Evolutionary conservation across 2,113 vertebrate species (phyloP).

Genomic region (Spea bombifrons): DNA sequence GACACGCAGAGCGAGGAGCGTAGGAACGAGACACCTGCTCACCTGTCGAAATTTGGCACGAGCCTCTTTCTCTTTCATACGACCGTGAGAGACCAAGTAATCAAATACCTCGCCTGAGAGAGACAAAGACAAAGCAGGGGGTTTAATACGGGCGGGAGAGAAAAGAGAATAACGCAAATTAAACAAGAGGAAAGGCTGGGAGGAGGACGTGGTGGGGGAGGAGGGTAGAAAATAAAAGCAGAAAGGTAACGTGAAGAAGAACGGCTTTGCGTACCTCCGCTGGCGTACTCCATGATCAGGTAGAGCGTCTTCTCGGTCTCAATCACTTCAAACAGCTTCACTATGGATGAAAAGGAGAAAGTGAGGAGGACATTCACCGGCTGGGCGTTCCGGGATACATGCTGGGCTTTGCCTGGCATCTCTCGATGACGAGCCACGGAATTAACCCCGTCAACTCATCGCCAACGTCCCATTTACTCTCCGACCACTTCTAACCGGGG

Average conservation of each 20-base stretch:
- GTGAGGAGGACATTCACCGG: neutral
- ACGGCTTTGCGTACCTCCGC: conserved; percentile 70
- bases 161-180: neutral
- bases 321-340: conserved; percentile 87
- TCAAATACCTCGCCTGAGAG: conserved; percentile 75
- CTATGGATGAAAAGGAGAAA: conserved; percentile 57
- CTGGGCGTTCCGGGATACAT: no score
- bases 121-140: neutral
- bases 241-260: neutral
- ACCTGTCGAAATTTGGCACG: conserved; percentile 74
- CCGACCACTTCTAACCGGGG: no score
- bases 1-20: neutral
- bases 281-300: conserved; percentile 86
- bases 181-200: neutral
- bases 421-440: neutral
- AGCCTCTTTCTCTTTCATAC: conserved; percentile 91
- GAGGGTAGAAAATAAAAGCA: neutral
- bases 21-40: neutral
- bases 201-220: neutral
- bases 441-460: no score
- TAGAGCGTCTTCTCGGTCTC: conserved; percentile 86
- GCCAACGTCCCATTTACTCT: neutral
- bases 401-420: neutral
- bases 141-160: neutral
- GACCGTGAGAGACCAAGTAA: conserved; percentile 86